phyloP scores from a whole-genome alignment of 1,140 invertebrate genomes.

The Eumaeus atala region DNA sequence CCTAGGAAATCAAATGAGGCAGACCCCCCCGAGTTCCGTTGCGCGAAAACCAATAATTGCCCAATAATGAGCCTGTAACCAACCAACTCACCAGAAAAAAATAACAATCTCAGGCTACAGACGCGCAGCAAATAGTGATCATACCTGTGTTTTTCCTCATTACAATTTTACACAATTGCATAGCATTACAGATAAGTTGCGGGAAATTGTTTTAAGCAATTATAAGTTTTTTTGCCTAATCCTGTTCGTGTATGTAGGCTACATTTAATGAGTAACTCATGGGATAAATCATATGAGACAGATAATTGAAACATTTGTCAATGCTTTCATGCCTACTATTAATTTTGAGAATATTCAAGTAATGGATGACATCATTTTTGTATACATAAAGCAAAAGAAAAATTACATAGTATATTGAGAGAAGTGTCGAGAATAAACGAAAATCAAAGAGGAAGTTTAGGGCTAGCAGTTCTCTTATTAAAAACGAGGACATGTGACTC shows the following conservation, averaged over 20 bases:
- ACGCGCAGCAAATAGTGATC: neutral
- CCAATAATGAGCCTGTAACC: no score
- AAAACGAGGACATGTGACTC: neutral
- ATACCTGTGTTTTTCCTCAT: neutral
- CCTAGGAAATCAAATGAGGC: no score
- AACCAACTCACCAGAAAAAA: no score
- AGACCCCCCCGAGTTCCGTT: no score
- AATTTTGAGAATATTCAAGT: neutral
- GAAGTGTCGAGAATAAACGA: neutral
- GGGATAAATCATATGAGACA: neutral
- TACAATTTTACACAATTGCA: neutral
- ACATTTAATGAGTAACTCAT: neutral
- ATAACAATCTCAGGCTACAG: neutral
- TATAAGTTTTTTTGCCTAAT: neutral
- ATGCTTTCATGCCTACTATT: neutral
- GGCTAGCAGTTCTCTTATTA: neutral
- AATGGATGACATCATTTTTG: neutral
- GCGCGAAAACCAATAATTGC: no score
- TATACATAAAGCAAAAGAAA: neutral
- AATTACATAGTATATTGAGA: neutral
- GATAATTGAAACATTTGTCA: neutral
- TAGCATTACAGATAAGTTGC: neutral
- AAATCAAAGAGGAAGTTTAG: neutral
- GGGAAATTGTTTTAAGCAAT: neutral
- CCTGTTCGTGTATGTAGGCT: neutral